These are phyloP conservation scores for Drosophila funebris DNA, from an alignment of 1,140 invertebrate genomes.

Conservation along the genomic window DNA sequence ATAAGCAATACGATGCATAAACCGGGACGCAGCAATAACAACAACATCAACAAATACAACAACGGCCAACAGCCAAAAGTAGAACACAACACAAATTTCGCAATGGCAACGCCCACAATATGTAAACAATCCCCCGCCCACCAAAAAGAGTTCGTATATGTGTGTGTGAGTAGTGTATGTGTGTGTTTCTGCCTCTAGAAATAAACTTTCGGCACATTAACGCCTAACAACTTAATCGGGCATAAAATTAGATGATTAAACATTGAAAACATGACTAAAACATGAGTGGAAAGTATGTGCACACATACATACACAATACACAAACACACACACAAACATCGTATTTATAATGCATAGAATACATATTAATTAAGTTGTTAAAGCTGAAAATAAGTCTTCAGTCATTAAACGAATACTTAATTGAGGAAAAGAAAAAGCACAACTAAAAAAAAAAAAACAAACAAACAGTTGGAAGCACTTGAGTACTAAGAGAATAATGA, in stretches of 20 bases:
- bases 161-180: neutral
- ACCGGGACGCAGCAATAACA: slow-evolving; percentile 13
- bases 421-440: neutral
- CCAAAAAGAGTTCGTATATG: neutral
- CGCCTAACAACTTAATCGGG: slow-evolving; percentile 66
- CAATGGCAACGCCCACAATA: slow-evolving; percentile 63
- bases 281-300: slow-evolving; percentile 34
- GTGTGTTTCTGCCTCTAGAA: slow-evolving; percentile 43
- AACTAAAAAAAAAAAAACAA: neutral
- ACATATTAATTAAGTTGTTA: slow-evolving; percentile 12
- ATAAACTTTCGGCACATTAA: slow-evolving; percentile 67
- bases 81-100: slow-evolving; percentile 60
- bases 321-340: neutral
- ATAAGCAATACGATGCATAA: slow-evolving; percentile 6
- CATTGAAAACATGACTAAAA: slow-evolving; percentile 44
- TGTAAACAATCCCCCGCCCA: slow-evolving; percentile 45
- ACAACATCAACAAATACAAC: neutral
- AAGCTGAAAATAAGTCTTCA: neutral
- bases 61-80: slow-evolving; percentile 17
- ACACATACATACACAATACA: neutral
- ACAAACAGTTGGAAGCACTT: neutral
- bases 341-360: slow-evolving; percentile 4
- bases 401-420: neutral
- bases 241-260: slow-evolving; percentile 70
- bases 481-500: neutral